phyloP scores from a whole-genome alignment of 2,113 vertebrate genomes.

The Pedionomus torquatus region DNA sequence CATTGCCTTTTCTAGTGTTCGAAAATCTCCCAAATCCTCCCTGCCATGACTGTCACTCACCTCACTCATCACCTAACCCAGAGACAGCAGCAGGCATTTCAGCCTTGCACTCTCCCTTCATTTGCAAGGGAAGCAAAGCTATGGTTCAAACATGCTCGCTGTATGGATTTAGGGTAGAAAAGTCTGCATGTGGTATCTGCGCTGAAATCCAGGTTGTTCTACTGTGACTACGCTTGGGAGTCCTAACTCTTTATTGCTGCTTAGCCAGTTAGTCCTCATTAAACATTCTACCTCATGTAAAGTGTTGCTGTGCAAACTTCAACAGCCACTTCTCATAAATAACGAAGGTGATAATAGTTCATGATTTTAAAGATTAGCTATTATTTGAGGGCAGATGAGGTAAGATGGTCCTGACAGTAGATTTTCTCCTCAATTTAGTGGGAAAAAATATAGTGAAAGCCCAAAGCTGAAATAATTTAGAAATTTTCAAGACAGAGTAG shows the following conservation, averaged over 20 bases:
- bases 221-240: no score
- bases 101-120: neutral
- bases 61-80: neutral
- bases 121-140: neutral
- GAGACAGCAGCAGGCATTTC: neutral
- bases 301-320: neutral
- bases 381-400: neutral
- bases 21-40: neutral
- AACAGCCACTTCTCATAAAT: neutral
- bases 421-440: neutral
- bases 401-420: neutral
- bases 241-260: neutral
- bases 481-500: neutral
- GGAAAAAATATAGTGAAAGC: neutral
- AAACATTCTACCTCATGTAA: neutral
- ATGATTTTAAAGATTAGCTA: neutral
- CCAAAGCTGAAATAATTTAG: neutral
- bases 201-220: neutral
- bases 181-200: neutral
- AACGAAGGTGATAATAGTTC: neutral
- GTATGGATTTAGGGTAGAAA: neutral
- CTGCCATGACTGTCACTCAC: accelerated
- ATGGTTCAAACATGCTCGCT: neutral
- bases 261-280: neutral
- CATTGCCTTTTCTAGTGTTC: neutral